Base-by-base conservation (phyloP, 1,140 invertebrate genomes). In the Asobara japonica region DNA sequence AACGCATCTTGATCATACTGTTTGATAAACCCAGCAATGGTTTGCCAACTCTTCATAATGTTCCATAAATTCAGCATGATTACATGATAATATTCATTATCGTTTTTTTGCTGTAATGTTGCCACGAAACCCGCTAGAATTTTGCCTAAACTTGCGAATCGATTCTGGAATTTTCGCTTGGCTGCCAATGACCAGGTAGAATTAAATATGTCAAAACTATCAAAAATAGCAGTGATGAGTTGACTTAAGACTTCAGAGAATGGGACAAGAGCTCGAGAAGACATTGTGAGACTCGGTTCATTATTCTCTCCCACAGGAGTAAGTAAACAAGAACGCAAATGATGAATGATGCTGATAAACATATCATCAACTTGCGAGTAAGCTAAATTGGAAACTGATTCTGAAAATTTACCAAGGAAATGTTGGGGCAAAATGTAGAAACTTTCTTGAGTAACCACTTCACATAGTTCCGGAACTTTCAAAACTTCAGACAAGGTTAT, bases 121-220 rank as follows among this genome's bases (percentile, higher is more conserved):
- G 79, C 67, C 41, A 41, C 56, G 51, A 77, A 75, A 1, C 69
- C 62, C 30, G 77, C 38, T 25, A 83, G 64, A 38, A 77, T 18
- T 68, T 78, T 74, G 67, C 71, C 66, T 16, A 83, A 20, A 29
- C 83, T 78, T 20, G 60, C 13, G 36, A 85, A 51, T 27, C 48
- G 29, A 20, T 71, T 73, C 25, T 79, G n/a, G 61, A 83, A 81
- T 71, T 83, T 83, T 27, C 74, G 33, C 60, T 81, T 74, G 13
- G 41, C 61, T 20, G 65, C 10, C 25, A 77, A 65, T 61, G 70
- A 60, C 66, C 62, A 45, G 18, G 65, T 78, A 64, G 78, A 27
- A 48, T 83, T 78, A 62, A 79, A 78, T 38, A 85, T 72, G 29
- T 70, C 69, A 20, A 80, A 72, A 38, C 79, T 75, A 30, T 82